Evolutionary conservation across 2,797 vertebrate genomes (phyloP), one percentile per base, ranked within the genome.

Genomic region (Hydrophis major): DNA sequence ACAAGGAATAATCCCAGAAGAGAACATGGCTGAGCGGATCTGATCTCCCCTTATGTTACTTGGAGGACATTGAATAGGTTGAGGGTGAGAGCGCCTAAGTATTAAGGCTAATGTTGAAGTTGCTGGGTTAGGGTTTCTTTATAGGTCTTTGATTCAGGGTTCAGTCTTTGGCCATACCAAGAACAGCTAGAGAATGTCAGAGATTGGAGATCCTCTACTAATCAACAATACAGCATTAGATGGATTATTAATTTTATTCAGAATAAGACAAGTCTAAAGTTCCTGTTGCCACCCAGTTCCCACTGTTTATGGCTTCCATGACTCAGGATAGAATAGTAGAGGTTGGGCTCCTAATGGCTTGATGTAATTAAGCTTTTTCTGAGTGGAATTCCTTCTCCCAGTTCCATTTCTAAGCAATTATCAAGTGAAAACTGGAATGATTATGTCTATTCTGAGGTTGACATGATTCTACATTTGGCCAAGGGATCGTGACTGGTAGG

Each of bases 381-480:
- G 20, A 83, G 37, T 47, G 37, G 6, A 66, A 61, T 66, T 94
- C 11, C 87, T 7, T 93, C 32, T 25, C 37, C 56, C 6, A 53
- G 22, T 87, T 93, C 87, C 86, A 90, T 59, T 27, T 27, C 50
- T 2, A 88, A 93, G 69, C n/a, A 55, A 28, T 89, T 95, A 93
- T 93, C 88, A 92, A 91, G 90, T 63, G 18, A 89, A 95, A 47
- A 89, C 63, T 50, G 88, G 59, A 93, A 78, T 14, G 89, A 66
- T 63, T 91, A 53, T 27, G 88, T 91, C 0, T 53, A 32, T 16
- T 47, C 86, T 93, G 89, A 88, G 86, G 95, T 93, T 83, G 92
- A 42, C 12, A 69, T 16, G 0, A 42, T 89, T 92, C 90, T 92
- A 50, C 94, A 74, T 95, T 94, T 94, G 91, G 20, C 91, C 94